Base-by-base conservation (phyloP, 2,113 vertebrate species). In the Ochotona princeps region DNA sequence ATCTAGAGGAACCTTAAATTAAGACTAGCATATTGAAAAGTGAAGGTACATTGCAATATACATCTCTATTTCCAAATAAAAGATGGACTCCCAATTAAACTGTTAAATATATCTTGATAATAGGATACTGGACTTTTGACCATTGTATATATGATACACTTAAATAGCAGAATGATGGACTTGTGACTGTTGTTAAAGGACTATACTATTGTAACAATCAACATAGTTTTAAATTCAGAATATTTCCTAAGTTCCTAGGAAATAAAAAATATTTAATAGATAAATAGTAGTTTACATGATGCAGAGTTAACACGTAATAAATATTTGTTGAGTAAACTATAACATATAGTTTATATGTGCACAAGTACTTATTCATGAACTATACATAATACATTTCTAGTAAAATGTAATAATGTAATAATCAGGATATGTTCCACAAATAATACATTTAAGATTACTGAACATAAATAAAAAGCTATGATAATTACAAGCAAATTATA, bases 371-470 rank as follows among this genome's bases (percentile, higher is more conserved):
- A 1, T 47, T 47, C 21, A 8, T 72, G 20, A 70, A 15, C 51
- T 35, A 21, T 61, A 38, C 18, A 9, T 61, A n/a, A 14, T 76
- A 7, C 28, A 44, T 28, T 83, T 90, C 65, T 47, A 90, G 35
- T 38, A 73, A 78, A 87, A 81, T 95, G 67, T 54, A 83, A 60
- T n/a, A 87, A 81, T 95, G 67, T 54, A 83, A 60, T n/a, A 44
- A 61, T 67, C 49, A 61, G n/a, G 3, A 17, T 8, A 35, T 38
- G 44, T 30, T 23, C 13, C 67, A 23, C 12, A n/a, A 78, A 7
- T 69, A 38, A 82, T 35, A 54, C 57, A 82, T 78, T 81, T 76
- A 69, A 73, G 20, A 54, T 78, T 65, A 49, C 8, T 73, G 3
- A 89, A 49, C 32, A 89, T 14, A 75, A n/a, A 12, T 78, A 8